Evolutionary conservation across 2,113 vertebrate genomes (phyloP).

Genomic region (Halcyon senegalensis): DNA sequence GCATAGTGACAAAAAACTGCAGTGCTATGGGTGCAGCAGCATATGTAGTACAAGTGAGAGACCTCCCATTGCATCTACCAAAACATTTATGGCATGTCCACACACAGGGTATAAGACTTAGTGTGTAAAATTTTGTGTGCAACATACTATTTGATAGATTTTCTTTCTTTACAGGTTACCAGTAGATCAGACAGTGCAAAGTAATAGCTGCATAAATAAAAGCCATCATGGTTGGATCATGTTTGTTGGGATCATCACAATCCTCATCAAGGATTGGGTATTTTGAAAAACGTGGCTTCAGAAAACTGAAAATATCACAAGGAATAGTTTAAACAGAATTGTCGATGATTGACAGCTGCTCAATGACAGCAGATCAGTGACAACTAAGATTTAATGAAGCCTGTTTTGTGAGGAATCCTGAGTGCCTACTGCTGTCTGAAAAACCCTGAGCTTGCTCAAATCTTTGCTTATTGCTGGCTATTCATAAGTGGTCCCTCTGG

Average conservation of each 20-base stretch:
- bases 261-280: not conserved
- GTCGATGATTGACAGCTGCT: not conserved
- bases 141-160: not conserved
- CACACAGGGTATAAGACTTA: not conserved
- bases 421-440: not conserved
- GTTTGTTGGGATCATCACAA: not conserved
- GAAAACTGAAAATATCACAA: not conserved
- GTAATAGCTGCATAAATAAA: not conserved
- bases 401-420: not conserved
- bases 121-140: not conserved
- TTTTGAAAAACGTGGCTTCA: not conserved
- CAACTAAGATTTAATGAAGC: not conserved
- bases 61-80: not conserved
- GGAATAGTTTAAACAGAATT: not conserved
- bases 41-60: not conserved
- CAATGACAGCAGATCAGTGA: not conserved
- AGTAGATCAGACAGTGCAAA: not conserved
- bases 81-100: not conserved
- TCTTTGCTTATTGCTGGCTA: not conserved
- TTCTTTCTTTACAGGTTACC: not conserved
- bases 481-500: not conserved
- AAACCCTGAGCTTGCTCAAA: not conserved
- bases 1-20: not conserved
- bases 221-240: not conserved
- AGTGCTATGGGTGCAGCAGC: not conserved